Conservation (phyloP, 2,888 invertebrate genomes). For the Anthrax anthrax region DNA sequence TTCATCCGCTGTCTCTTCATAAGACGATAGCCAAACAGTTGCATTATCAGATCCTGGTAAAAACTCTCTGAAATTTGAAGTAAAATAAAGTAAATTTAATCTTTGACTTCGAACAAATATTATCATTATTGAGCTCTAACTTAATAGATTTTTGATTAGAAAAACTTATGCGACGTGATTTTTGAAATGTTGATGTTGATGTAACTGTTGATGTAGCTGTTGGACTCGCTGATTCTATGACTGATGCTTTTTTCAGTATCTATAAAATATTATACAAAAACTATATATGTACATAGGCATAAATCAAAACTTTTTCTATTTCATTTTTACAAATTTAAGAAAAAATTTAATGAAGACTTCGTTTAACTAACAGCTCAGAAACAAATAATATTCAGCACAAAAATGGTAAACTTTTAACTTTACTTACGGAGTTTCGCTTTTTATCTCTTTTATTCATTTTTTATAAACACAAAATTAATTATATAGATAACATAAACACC, state of each 20-base stretch:
- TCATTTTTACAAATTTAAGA: too few species aligned
- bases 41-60: constrained; percentile 12
- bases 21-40: constrained; percentile 16
- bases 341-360: too few species aligned
- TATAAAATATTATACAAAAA: neutral
- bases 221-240: neutral
- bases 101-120: too few species aligned
- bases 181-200: neutral
- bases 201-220: neutral
- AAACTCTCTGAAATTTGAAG: constrained; percentile 12
- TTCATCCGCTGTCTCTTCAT: constrained; percentile 13
- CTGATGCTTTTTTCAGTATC: neutral
- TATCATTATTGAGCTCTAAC: too few species aligned
- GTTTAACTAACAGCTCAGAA: too few species aligned
- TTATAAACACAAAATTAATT: too few species aligned
- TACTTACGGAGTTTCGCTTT: too few species aligned
- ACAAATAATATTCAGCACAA: too few species aligned
- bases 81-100: neutral
- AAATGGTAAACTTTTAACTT: too few species aligned
- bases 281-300: neutral
- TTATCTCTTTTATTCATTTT: too few species aligned
- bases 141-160: constrained; percentile 16
- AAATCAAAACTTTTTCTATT: neutral
- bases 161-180: constrained; percentile 13
- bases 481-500: too few species aligned